Evolutionary conservation across 2,888 invertebrate species (phyloP).

Genomic region (Crioceris asparagi): DNA sequence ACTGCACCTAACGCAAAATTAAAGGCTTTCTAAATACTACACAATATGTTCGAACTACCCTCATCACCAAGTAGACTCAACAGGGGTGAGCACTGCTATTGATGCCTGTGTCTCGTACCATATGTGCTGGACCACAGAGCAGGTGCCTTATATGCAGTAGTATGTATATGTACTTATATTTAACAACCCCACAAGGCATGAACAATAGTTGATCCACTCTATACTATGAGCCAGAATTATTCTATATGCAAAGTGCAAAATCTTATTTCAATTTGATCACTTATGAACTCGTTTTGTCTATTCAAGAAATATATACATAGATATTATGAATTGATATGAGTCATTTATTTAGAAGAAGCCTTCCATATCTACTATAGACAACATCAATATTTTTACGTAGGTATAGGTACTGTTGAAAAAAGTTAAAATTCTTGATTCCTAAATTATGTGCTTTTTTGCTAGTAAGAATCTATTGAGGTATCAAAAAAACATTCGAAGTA

Average conservation of each 20-base stretch:
- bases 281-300: no score
- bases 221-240: no score
- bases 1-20: slow-evolving; percentile 7
- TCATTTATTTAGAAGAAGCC: no score
- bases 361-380: no score
- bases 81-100: slow-evolving; percentile 23
- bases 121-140: slow-evolving; percentile 28
- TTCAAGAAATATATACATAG: no score
- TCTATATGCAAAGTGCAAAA: slow-evolving; percentile 1
- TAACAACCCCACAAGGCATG: slow-evolving; percentile 1
- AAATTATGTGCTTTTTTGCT: no score
- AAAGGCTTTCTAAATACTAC: slow-evolving; percentile 28
- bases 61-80: slow-evolving; percentile 8
- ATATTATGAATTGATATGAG: no score
- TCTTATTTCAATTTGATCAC: background rate
- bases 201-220: background rate
- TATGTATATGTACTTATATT: background rate
- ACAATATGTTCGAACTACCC: slow-evolving; percentile 29
- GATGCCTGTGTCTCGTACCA: slow-evolving; percentile 25
- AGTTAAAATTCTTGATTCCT: no score
- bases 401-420: no score
- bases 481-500: no score
- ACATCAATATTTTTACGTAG: no score
- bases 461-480: no score
- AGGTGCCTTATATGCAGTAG: slow-evolving; percentile 15